phyloP scores from a whole-genome alignment of 2,113 vertebrate genomes.

The Ancistrus triradiatus region DNA sequence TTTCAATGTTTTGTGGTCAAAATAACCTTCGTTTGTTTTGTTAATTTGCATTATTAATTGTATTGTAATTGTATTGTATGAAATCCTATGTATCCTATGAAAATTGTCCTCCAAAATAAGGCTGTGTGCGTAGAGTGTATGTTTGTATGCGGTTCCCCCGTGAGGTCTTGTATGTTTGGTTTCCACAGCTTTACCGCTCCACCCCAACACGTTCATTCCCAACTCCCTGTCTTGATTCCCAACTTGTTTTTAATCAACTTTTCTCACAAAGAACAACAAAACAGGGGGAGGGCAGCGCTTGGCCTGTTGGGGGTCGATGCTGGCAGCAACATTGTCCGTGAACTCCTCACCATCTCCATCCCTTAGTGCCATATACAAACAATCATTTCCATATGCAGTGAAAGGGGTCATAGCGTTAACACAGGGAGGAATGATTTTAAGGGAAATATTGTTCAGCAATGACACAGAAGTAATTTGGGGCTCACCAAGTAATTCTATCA shows the following conservation, averaged over 20 bases:
- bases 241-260: conserved; percentile 75
- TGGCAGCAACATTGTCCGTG: conserved; percentile 67
- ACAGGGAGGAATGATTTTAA: conserved; percentile 71
- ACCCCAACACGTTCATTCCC: conserved; percentile 68
- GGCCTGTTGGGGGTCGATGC: conserved; percentile 52
- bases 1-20: too few species aligned
- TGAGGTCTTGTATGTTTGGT: conserved; percentile 74
- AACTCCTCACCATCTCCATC: conserved; percentile 68
- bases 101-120: not conserved
- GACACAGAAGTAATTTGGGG: conserved; percentile 82
- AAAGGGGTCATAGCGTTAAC: conserved; percentile 68
- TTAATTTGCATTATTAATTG: too few species aligned
- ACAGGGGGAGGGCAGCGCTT: conserved; percentile 64
- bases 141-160: conserved; percentile 49
- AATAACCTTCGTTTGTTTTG: too few species aligned
- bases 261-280: conserved; percentile 73
- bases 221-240: conserved; percentile 71
- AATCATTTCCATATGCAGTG: conserved; percentile 69
- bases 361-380: conserved; percentile 74
- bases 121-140: not conserved
- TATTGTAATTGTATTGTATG: too few species aligned
- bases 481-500: conserved; percentile 74
- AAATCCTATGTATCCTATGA: too few species aligned
- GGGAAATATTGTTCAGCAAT: conserved; percentile 78
- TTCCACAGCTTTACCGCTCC: conserved; percentile 65